phyloP scores from a whole-genome alignment of 2,888 invertebrate species.

The Meloe dianella region DNA sequence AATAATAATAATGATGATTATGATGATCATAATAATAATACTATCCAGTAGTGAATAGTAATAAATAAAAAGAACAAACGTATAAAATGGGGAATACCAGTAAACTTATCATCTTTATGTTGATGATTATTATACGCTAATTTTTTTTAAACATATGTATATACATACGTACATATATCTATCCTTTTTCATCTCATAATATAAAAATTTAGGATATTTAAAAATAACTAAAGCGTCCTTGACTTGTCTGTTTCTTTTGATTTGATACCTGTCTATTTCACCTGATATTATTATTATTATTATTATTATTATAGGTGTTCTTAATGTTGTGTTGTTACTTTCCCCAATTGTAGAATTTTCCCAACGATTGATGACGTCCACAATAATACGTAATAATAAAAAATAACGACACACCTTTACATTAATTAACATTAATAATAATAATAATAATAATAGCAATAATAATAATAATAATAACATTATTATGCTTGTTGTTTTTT shows the following conservation, averaged over 20 bases:
- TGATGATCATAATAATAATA: background rate
- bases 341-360: background rate
- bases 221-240: conserved; percentile 2
- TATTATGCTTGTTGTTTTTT: too few relatives aligned
- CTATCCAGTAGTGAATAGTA: too few relatives aligned
- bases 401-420: background rate
- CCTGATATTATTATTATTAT: background rate
- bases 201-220: background rate
- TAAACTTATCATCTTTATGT: background rate
- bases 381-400: background rate
- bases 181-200: background rate
- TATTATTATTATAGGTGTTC: conserved; percentile 1
- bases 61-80: background rate
- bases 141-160: background rate
- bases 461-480: background rate
- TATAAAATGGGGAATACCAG: background rate
- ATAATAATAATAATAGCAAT: background rate
- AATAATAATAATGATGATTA: background rate
- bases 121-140: background rate
- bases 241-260: conserved; percentile 2
- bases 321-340: conserved; percentile 7
- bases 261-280: background rate
- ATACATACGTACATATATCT: background rate
- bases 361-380: background rate
- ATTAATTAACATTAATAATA: background rate